Evolutionary conservation across 2,888 invertebrate species (phyloP), one percentile per base, ranked within the genome.

Genomic region (Cephus pulcher): DNA sequence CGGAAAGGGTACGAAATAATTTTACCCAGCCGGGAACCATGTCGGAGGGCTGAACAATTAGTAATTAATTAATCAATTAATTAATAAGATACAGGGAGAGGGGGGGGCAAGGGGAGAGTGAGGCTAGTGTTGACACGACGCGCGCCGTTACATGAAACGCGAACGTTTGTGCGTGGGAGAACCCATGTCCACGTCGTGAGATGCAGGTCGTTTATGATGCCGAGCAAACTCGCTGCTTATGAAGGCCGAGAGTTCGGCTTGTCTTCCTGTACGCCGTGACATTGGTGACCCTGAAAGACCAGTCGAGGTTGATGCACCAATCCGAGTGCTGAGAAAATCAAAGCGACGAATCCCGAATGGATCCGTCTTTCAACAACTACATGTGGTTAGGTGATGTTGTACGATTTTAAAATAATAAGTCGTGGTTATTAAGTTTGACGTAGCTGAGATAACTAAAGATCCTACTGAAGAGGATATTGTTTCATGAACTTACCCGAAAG

Each of bases 111-210:
- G 35, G 35, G 35, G 35, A 35, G 86, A 84, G 87, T 84, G 87
- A 86, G 85, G 87, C 89, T 89, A 90, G 85, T 86, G 85, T 86
- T 87, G 86, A 88, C 85, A 83, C 84, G 84, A 87, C 87, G 88
- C 90, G 90, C 89, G 87, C 86, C 86, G 91, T 93, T 94, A 95
- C 94, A 95, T 94, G 90, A 95, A 95, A 88, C 95, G 94, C 89
- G 95, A 94, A 88, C 95, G 94, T 92, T 96, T 96, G 90, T 95
- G 95, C 87, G 95, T 95, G 81, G 95, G 96, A 85, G 95, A 95
- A 89, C 95, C 96, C 95, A 96, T 96, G 89, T 94, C 95, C 84
- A 95, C 95, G 91, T 96, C 95, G 81, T 95, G 94, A 86, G 95
- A 94, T 79, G 95, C 94, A 71, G 95, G 94, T 84, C 95, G 93